Evolutionary conservation across 2,113 vertebrate genomes (phyloP).

Genomic region (Aplodontia rufa): DNA sequence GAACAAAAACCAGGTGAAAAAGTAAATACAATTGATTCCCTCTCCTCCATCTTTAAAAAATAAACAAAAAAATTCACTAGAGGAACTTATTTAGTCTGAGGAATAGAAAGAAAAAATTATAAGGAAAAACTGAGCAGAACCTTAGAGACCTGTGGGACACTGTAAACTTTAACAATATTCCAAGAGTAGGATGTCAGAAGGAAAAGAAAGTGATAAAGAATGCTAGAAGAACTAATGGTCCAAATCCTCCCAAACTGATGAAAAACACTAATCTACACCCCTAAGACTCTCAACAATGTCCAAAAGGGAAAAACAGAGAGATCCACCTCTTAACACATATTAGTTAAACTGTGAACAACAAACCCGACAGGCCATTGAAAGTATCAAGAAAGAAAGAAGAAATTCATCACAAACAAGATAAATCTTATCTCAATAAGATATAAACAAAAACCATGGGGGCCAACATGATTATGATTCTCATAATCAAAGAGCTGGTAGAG

Average conservation of each 20-base stretch:
- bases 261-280: not conserved
- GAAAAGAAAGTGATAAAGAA: too few relatives aligned
- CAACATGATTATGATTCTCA: not conserved
- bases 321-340: not conserved
- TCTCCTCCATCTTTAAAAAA: too few relatives aligned
- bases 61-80: not conserved
- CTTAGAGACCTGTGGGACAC: not conserved
- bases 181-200: not conserved
- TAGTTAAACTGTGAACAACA: not conserved
- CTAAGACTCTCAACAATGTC: not conserved
- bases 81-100: not conserved
- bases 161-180: not conserved
- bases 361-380: not conserved
- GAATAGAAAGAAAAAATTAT: not conserved
- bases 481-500: not conserved
- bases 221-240: too few relatives aligned
- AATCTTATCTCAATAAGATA: not conserved
- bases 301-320: not conserved
- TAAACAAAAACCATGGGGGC: not conserved
- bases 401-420: not conserved
- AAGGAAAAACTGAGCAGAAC: not conserved
- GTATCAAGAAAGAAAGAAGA: not conserved
- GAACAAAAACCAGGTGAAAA: too few relatives aligned
- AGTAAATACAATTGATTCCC: too few relatives aligned
- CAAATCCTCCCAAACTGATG: not conserved